These are phyloP conservation scores for Phalacrocorax aristotelis DNA, from an alignment of 2,113 vertebrate genomes.

Conservation along the genomic window DNA sequence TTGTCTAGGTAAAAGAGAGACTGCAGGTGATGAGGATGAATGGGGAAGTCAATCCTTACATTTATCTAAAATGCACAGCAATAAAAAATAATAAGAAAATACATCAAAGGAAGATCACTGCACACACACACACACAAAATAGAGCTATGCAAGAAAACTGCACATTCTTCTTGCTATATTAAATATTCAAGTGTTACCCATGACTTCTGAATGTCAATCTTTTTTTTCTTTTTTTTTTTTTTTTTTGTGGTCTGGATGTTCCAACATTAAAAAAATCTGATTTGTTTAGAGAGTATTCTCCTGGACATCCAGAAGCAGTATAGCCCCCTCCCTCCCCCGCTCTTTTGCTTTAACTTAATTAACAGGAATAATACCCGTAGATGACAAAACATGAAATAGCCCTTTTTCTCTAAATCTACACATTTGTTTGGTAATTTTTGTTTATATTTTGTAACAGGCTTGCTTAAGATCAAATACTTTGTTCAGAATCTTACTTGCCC, in stretches of 20 bases:
- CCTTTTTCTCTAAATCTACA: neutral
- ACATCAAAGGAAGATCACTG: neutral
- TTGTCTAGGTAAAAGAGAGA: neutral
- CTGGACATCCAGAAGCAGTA: neutral
- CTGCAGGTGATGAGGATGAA: neutral
- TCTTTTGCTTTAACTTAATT: neutral
- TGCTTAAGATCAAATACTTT: neutral
- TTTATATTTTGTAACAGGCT: neutral
- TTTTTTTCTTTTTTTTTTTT: neutral
- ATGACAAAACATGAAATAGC: neutral
- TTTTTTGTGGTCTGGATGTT: neutral
- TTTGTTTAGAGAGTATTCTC: neutral
- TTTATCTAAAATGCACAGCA: neutral
- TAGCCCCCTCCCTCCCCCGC: neutral
- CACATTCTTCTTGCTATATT: neutral
- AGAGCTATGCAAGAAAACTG: neutral
- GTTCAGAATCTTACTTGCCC: neutral
- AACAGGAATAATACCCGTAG: neutral
- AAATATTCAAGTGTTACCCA: neutral
- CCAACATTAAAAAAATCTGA: neutral
- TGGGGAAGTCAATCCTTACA: neutral
- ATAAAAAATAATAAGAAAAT: neutral
- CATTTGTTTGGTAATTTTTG: neutral
- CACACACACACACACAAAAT: neutral
- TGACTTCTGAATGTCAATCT: neutral